Base-by-base conservation (phyloP, 2,797 vertebrate genomes). In the Parauchenoglanis ngamensis region DNA sequence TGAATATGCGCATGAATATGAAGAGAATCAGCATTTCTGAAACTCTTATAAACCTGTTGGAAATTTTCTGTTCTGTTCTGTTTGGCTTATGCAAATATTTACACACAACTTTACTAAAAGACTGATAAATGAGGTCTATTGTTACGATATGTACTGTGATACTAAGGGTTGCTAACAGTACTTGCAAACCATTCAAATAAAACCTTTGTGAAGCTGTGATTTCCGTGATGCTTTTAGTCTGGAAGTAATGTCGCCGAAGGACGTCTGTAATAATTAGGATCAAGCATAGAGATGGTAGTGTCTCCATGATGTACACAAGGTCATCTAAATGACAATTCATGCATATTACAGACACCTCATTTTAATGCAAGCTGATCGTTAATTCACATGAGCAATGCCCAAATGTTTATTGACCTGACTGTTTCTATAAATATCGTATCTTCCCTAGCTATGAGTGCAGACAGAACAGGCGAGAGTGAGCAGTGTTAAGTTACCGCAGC, bases 401-500 rank as follows among this genome's bases (percentile, higher is more conserved):
- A 4, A 80, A 61, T 61, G 3, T 25, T 61, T 25, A 40, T 59
- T 0, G 31, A 57, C 54, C 19, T 59, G 56, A 59, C 4, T 15
- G 11, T 59, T 35, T 40, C 13, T 23, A 59, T 57, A 59, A 59
- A 59, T 59, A 79, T 57, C 10, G 6, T 6, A 40, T 59, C 28
- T 35, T 79, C 19, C 17, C 28, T 78, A 35, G 73, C 8, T 54
- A 21, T 68, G 21, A 19, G 28, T 57, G 78, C 31, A 80, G 56
- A 61, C 11, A 61, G 78, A 80, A 17, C 6, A 44, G 23, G 35
- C 2, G 35, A 49, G 52, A 25, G 54, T 28, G 54, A 61, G 44
- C 54, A 61, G 4, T 59, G 28, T 67, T 87, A 23, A 21, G 23
- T 85, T 90, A 91, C 91, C 91, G 85, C 86, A 99, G 97, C 0